phyloP scores from a whole-genome alignment of 2,888 invertebrate genomes.

The Latrodectus elegans region DNA sequence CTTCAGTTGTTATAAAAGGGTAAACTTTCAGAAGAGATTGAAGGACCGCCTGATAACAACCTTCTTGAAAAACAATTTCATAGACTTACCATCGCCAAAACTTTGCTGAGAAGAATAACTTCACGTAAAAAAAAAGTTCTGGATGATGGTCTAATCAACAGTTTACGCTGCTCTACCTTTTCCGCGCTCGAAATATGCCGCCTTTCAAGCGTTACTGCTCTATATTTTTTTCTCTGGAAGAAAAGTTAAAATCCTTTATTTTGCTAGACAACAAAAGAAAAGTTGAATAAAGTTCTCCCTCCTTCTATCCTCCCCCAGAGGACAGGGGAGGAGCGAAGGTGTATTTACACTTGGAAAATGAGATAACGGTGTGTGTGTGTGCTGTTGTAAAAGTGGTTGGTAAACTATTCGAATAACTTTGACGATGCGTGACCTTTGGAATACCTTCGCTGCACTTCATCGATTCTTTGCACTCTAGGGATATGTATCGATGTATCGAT shows the following conservation, averaged over 20 bases:
- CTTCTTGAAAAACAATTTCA: too few species aligned
- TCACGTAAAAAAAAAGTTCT: neutral
- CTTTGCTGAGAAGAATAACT: too few species aligned
- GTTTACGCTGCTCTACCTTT: neutral
- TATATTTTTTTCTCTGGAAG: neutral
- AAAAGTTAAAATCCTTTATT: conserved; percentile 1
- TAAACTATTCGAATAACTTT: neutral
- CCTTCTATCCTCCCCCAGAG: neutral
- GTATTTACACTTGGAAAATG: conserved; percentile 5
- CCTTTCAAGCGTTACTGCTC: neutral
- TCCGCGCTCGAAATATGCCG: neutral
- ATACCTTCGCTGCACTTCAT: neutral
- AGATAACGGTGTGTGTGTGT: neutral
- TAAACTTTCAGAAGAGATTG: too few species aligned
- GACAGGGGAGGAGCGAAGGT: neutral
- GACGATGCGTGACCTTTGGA: neutral
- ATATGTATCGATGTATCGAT: conserved; percentile 5
- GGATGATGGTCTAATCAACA: neutral
- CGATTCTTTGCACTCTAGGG: conserved; percentile 3
- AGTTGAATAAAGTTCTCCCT: neutral
- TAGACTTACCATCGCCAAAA: too few species aligned
- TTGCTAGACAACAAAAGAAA: neutral
- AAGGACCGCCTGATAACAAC: too few species aligned
- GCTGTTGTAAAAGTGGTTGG: conserved; percentile 2
- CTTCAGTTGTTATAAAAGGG: too few species aligned